Percentiles rank a stretch among this genome's conserved stretches.
phyloP scores from a whole-genome alignment of 2,797 vertebrate genomes.

The Sciaenops ocellatus region DNA sequence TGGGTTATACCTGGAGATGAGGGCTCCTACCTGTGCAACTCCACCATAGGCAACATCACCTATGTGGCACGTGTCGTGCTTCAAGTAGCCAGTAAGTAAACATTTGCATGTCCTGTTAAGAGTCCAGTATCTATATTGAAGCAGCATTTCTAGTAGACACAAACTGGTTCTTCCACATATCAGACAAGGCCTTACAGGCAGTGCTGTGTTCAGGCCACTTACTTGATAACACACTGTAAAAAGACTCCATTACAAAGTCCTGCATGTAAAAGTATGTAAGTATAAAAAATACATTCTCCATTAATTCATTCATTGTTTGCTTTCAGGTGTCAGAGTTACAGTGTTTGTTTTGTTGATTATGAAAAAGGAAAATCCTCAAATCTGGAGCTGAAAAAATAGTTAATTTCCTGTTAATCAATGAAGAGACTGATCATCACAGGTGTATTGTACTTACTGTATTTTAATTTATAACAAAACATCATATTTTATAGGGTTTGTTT shows the following conservation, averaged over 20 bases:
- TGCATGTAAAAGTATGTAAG: background rate
- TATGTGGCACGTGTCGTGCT: slow-evolving; percentile 77
- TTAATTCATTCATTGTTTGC: too few species aligned
- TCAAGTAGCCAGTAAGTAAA: slow-evolving; percentile 86
- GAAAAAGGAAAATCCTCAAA: too few species aligned
- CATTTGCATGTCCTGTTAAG: background rate
- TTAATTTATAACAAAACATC: too few species aligned
- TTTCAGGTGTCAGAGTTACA: too few species aligned
- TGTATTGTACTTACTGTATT: too few species aligned
- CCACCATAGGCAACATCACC: slow-evolving; percentile 41
- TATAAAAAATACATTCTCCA: background rate
- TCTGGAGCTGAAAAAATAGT: too few species aligned
- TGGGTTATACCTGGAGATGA: slow-evolving; percentile 80
- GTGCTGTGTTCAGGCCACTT: too few species aligned
- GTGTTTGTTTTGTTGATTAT: too few species aligned
- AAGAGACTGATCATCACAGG: too few species aligned
- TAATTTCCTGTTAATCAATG: too few species aligned
- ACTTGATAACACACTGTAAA: too few species aligned
- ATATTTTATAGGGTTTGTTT: too few species aligned
- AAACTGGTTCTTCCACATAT: slow-evolving; percentile 70
- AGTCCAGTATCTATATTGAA: background rate
- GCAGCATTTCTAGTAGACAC: background rate
- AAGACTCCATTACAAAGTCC: background rate
- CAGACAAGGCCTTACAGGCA: background rate
- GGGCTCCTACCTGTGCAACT: slow-evolving; percentile 87